Base-by-base conservation (phyloP, 2,888 invertebrate genomes). In the Ornithoptera priamus region DNA sequence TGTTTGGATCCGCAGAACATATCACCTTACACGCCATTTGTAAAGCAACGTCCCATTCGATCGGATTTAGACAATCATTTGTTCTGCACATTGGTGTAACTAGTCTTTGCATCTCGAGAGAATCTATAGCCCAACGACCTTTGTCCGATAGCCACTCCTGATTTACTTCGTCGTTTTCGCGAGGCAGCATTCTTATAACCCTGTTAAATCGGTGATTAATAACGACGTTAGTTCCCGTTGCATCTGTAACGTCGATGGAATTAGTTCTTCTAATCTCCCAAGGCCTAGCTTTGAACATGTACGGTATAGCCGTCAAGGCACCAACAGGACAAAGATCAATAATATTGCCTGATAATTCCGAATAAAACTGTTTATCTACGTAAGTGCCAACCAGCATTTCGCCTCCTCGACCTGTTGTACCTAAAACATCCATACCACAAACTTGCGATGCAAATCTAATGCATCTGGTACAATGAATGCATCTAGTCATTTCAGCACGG, bases 111-210 rank as follows among this genome's bases (percentile, higher is more conserved):
- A 98, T 94, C 85, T 98, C 99, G 65, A 99, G 92, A 1, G 99
- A 99, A 87, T 99, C 99, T 81, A 97, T 98, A 0, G 99, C 96
- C 93, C 99, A 99, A 68, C 99, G 94, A 0, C 98, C 96, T 89
- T 99, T 99, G 88, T 99, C 99, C 0, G 98, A 98, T 66, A 99
- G 92, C 99, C 99, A 99, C 92, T 99, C 99, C 89, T 99, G 99
- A 87, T 99, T 99, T 22, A 92, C 80, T 77, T 92, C 90, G 1
- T 88, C 85, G 64, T 92, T 81, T 75, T 91, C 92, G 64, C 91
- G 80, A 8, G 92, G 92, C 60, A 92, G 74, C 53, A 91, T 81
- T 72, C 92, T 79, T 63, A 92, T 71, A 0, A 91, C 82, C 74
- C 85, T 84, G 72, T 90, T 82, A 68, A 82, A 87, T 73, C 89